Evolutionary conservation across 1,140 invertebrate genomes (phyloP).

Genomic region (Macrosteles quadrilineatus): DNA sequence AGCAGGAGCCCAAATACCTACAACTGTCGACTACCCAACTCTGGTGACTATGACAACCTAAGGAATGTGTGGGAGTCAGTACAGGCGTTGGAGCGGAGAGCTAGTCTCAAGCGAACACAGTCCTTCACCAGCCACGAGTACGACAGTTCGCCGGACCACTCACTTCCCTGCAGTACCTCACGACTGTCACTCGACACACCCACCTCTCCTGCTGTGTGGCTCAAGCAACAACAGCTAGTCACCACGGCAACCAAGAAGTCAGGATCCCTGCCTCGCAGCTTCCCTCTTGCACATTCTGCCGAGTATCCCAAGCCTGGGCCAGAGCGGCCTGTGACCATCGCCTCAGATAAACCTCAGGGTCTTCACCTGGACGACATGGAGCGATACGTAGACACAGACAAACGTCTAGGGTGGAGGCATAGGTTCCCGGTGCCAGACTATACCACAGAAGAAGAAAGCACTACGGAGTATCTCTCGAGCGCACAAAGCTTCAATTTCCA

Average conservation of each 20-base stretch:
- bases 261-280: constrained; percentile 76
- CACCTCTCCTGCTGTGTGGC: constrained; percentile 60
- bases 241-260: constrained; percentile 59
- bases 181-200: constrained; percentile 51
- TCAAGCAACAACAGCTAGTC: constrained; percentile 60
- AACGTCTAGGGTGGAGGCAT: constrained; percentile 52
- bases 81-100: constrained; percentile 12
- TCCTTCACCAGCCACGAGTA: constrained; percentile 41
- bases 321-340: constrained; percentile 69
- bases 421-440: constrained; percentile 45
- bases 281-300: constrained; percentile 58
- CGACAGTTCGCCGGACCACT: constrained; percentile 35
- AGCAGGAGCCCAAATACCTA: background rate
- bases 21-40: constrained; percentile 35
- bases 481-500: constrained; percentile 60
- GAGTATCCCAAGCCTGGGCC: constrained; percentile 53
- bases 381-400: constrained; percentile 53
- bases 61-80: constrained; percentile 52
- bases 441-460: constrained; percentile 54
- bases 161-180: constrained; percentile 33
- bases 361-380: constrained; percentile 60
- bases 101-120: constrained; percentile 39
- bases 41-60: constrained; percentile 55
- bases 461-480: constrained; percentile 53
- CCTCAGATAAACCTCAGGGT: constrained; percentile 63